Percentiles rank a stretch among this genome's conserved stretches.
phyloP scores from a whole-genome alignment of 92 coral and sea anemone species.

The Muricea muricata region DNA sequence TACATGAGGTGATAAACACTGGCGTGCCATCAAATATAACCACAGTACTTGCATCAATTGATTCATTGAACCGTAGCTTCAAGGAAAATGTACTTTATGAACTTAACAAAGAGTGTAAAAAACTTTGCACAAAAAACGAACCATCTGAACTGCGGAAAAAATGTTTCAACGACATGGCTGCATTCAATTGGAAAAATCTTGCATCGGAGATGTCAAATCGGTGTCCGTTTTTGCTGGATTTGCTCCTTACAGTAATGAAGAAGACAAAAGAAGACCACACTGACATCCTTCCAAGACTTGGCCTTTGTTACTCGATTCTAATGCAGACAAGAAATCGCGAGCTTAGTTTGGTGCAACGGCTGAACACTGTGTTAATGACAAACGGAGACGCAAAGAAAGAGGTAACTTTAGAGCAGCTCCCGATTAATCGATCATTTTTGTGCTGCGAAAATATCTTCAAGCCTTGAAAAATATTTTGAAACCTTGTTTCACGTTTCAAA shows the following conservation, averaged over 20 bases:
- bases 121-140: background rate
- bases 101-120: slow-evolving; percentile 26
- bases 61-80: background rate
- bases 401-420: no score
- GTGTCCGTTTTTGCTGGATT: slow-evolving; percentile 44
- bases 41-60: background rate
- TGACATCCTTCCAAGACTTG: slow-evolving; percentile 19
- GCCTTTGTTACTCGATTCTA: slow-evolving; percentile 25
- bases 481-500: no score
- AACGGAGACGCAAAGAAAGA: slow-evolving; percentile 64
- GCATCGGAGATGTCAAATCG: slow-evolving; percentile 23
- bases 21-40: slow-evolving; percentile 13
- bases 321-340: slow-evolving; percentile 40
- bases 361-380: slow-evolving; percentile 53
- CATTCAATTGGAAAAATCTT: slow-evolving; percentile 24
- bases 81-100: slow-evolving; percentile 7
- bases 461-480: no score
- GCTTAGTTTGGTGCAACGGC: slow-evolving; percentile 47
- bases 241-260: slow-evolving; percentile 19
- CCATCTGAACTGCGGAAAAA: slow-evolving; percentile 31
- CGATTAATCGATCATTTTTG: no score
- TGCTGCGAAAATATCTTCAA: no score
- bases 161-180: slow-evolving; percentile 13
- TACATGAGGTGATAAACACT: background rate
- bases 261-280: slow-evolving; percentile 1